Evolutionary conservation across 1,140 invertebrate species (phyloP).

Genomic region (Solenopsis invicta): DNA sequence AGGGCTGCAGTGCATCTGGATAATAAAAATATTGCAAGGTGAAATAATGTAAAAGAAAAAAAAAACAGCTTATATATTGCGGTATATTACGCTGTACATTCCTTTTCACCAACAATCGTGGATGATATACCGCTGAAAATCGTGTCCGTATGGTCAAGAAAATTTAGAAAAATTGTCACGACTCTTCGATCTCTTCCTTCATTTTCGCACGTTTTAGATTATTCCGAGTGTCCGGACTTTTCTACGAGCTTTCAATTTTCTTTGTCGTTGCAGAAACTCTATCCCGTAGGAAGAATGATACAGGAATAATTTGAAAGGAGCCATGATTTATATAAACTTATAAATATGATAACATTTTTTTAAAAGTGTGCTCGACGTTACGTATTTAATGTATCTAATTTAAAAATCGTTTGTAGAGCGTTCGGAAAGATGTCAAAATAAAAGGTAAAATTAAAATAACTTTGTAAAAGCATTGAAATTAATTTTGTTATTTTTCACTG

Average conservation of each 20-base stretch:
- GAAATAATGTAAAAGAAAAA: not conserved
- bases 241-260: slow-evolving; percentile 37
- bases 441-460: not conserved
- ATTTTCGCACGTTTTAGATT: slow-evolving; percentile 41
- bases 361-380: not conserved
- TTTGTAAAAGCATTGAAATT: not conserved
- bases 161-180: slow-evolving; percentile 57
- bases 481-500: not conserved
- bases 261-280: slow-evolving; percentile 53
- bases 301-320: slow-evolving; percentile 68
- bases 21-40: slow-evolving; percentile 19
- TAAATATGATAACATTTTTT: slow-evolving; percentile 23
- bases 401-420: not conserved
- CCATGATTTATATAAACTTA: slow-evolving; percentile 62
- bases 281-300: not conserved
- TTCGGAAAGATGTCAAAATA: not conserved
- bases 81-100: not conserved
- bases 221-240: slow-evolving; percentile 39
- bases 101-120: not conserved
- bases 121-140: not conserved
- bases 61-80: not conserved
- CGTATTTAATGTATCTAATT: not conserved
- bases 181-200: not conserved
- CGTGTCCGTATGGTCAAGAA: too few relatives aligned
- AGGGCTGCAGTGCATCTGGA: not conserved